Evolutionary conservation across 1,140 invertebrate species (phyloP), one percentile per base, ranked within the genome.

Genomic region (Panulirus ornatus): DNA sequence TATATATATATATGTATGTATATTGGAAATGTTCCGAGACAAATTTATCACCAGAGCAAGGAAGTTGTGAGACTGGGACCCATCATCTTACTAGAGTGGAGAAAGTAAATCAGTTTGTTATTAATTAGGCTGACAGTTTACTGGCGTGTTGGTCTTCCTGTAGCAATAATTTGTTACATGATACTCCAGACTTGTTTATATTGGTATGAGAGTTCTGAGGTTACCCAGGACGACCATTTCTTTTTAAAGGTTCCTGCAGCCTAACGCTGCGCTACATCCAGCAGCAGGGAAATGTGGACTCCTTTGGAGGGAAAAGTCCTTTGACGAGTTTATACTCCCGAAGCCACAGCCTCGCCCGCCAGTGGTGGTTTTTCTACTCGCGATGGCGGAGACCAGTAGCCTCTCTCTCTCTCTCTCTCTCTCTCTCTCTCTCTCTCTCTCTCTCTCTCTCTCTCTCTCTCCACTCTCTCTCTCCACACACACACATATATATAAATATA

Each of bases 1-100:
- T 76, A 34, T 76, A 42, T 76, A 34, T 76, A 42, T 76, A 34
- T 76, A 42, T 76, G 73, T 76, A 42, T 76, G 73, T 76, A 42
- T 76, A 34, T 76, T 14, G 14, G 5, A 16, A 16, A 27, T 1
- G 11, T 14, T 73, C 14, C 30, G 34, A 34, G 34, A 27, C 14
- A 73, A 11, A 58, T 22, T 9, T 11, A 22, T 58, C 51, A 22
- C 51, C 22, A 9, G 22, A 11, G 51, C 51, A 58, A 22, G 22
- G 22, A 58, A 22, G 51, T 11, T 9, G 51, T 58, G 51, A n/a
- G n/a, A n/a, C 51, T 22, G 51, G 51, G 51, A 22, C 9, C 51
- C 9, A 58, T 9, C 51, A 22, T 9, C 9, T 22, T 11, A 58
- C 51, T 22, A 22, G 51, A 58, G 51, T 22, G 51, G 9, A 22